A percentile compares a stretch with the other conserved stretches of the same genome.
Conservation (phyloP, 2,113 vertebrate species). For the Phyllopteryx taeniolatus region DNA sequence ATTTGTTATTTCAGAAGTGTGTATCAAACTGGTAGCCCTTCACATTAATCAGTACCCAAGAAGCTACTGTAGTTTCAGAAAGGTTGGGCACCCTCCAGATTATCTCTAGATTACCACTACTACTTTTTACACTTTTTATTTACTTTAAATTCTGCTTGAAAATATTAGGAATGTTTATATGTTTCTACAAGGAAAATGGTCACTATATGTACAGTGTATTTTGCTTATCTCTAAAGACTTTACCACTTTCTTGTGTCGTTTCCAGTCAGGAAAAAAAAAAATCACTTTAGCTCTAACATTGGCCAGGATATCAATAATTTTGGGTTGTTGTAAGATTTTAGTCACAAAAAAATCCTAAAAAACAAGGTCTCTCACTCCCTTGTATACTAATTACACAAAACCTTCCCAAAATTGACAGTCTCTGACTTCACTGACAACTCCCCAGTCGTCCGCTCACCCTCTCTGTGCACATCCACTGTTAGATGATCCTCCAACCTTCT, state of each 20-base stretch:
- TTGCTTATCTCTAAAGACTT: too few species aligned
- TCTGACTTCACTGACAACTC: constrained; percentile 2
- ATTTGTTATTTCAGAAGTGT: too few species aligned
- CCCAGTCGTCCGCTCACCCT: constrained; percentile 2
- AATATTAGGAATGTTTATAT: too few species aligned
- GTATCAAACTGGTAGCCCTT: too few species aligned
- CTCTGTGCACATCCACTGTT: constrained; percentile 4
- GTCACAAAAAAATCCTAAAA: background rate
- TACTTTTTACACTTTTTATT: too few species aligned
- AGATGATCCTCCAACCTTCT: constrained; percentile 34
- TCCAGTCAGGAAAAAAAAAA: background rate
- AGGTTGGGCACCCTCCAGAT: too few species aligned
- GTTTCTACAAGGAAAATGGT: too few species aligned
- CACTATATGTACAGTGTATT: too few species aligned
- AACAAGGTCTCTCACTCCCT: background rate
- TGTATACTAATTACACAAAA: constrained; percentile 20
- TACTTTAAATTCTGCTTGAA: too few species aligned
- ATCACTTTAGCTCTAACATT: background rate
- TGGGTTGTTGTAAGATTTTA: background rate
- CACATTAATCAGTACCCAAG: too few species aligned
- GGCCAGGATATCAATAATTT: background rate
- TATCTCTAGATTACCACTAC: too few species aligned
- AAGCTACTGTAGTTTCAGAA: too few species aligned
- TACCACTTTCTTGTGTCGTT: background rate
- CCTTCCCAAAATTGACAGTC: background rate